phyloP scores from a whole-genome alignment of 2,888 invertebrate genomes.

The Merodon equestris region DNA sequence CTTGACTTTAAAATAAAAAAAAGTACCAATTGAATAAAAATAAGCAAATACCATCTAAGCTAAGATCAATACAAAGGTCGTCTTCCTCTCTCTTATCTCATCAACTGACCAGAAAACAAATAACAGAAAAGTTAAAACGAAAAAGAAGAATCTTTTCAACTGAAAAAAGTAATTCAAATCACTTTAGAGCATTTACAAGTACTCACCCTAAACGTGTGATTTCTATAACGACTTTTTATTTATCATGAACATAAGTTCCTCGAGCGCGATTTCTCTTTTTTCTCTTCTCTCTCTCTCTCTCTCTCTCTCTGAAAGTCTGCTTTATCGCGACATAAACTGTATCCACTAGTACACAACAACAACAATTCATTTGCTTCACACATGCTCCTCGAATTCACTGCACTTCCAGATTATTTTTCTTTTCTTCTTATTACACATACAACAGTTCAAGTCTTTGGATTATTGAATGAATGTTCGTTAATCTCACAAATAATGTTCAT shows the following conservation, averaged over 20 bases:
- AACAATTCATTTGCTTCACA: conserved; percentile 20
- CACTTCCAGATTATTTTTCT: background rate
- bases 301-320: too few species aligned
- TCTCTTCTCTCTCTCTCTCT: conserved; percentile 7
- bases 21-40: too few species aligned
- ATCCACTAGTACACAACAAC: conserved; percentile 10
- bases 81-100: too few species aligned
- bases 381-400: background rate
- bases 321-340: too few species aligned
- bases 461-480: conserved; percentile 21
- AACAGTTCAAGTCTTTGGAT: conserved; percentile 41
- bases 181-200: conserved; percentile 52
- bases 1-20: too few species aligned
- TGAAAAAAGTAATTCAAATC: too few species aligned
- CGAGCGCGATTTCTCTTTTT: conserved; percentile 14
- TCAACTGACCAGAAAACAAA: too few species aligned
- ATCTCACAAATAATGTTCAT: conserved; percentile 13
- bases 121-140: too few species aligned
- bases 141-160: background rate
- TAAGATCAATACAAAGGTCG: too few species aligned
- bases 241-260: too few species aligned
- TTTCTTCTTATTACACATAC: conserved; percentile 9
- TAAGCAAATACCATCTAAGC: too few species aligned
- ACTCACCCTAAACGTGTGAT: conserved; percentile 56
- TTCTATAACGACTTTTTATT: conserved; percentile 32